These are phyloP conservation scores for Phyllotis vaccarum DNA, from an alignment of 2,797 vertebrate species.

Conservation along the genomic window DNA sequence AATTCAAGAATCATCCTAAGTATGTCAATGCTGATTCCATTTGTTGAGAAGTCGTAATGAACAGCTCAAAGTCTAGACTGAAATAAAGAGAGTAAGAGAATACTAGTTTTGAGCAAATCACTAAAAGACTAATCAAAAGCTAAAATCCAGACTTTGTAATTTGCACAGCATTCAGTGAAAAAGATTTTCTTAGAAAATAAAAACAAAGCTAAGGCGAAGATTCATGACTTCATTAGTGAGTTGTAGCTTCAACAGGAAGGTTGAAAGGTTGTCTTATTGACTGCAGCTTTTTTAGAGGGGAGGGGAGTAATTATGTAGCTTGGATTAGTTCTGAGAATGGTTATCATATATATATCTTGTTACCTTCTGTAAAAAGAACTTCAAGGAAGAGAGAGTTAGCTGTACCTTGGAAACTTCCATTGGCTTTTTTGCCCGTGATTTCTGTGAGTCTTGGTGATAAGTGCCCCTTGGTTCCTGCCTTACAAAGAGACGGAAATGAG, in stretches of 20 bases:
- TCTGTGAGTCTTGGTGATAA: constrained; percentile 11
- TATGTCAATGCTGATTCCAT: background rate
- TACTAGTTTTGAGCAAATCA: constrained; percentile 1
- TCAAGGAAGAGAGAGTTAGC: background rate
- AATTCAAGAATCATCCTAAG: background rate
- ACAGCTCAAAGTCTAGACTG: constrained; percentile 6
- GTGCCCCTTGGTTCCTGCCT: background rate
- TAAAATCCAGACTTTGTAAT: constrained; percentile 41
- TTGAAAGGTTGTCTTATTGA: background rate
- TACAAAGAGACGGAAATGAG: background rate
- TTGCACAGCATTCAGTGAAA: constrained; percentile 11
- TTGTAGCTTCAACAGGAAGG: constrained; percentile 8
- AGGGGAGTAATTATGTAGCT: constrained; percentile 12
- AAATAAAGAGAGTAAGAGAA: constrained; percentile 28
- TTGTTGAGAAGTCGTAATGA: constrained; percentile 16
- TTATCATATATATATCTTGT: background rate
- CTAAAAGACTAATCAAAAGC: constrained; percentile 22
- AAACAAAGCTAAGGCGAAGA: background rate
- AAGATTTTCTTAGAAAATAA: background rate
- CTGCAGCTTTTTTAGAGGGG: constrained; percentile 45
- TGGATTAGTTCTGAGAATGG: background rate
- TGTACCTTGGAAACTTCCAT: constrained; percentile 12
- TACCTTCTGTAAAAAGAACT: background rate
- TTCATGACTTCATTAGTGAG: background rate
- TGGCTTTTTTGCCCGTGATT: constrained; percentile 37